Conservation (phyloP, 2,888 invertebrate species). For the Conistra vaccinii region DNA sequence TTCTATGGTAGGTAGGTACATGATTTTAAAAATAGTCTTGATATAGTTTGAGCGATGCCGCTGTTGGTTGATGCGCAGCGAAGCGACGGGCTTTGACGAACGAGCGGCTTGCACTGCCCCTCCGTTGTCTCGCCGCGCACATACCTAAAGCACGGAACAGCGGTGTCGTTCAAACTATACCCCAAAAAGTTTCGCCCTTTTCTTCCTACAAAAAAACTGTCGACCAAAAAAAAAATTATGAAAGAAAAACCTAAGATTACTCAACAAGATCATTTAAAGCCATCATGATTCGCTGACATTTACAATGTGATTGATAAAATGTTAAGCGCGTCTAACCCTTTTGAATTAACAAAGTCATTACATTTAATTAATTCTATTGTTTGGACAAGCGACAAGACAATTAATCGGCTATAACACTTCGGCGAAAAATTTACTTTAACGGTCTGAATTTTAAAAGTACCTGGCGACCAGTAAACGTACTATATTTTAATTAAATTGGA, state of each 20-base stretch:
- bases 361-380: conserved; percentile 58
- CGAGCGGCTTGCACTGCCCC: too few species aligned
- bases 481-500: conserved; percentile 85
- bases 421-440: conserved; percentile 50
- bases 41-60: not conserved
- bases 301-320: conserved; percentile 55
- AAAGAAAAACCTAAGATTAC: not conserved
- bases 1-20: not conserved
- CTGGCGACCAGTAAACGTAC: conserved; percentile 59
- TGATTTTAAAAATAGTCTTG: not conserved
- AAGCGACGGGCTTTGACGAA: too few species aligned
- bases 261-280: not conserved
- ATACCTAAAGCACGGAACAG: too few species aligned
- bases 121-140: too few species aligned
- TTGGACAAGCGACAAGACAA: conserved; percentile 46
- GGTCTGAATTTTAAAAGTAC: conserved; percentile 47
- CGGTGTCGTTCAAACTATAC: too few species aligned
- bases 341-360: conserved; percentile 55
- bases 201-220: not conserved
- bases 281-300: conserved; percentile 24
- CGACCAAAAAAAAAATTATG: not conserved
- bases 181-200: not conserved
- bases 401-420: conserved; percentile 46
- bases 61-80: too few species aligned
- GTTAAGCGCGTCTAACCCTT: conserved; percentile 34